Base-by-base conservation (phyloP, 2,797 vertebrate species). In the Notoglanidium macrostoma region DNA sequence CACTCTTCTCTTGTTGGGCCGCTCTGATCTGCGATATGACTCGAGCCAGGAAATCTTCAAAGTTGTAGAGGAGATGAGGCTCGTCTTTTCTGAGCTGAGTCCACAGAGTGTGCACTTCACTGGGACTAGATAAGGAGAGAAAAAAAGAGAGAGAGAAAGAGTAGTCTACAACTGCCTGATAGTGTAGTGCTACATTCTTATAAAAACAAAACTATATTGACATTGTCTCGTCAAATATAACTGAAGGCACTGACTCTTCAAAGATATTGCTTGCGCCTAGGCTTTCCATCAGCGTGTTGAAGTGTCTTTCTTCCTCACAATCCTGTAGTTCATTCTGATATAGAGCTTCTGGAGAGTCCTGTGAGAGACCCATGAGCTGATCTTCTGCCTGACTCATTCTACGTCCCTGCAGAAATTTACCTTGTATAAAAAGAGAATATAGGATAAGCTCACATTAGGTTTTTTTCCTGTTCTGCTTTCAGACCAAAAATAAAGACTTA, bases 1-100 rank as follows among this genome's bases (percentile, higher is more conserved):
- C 95, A 0, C 93, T 96, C 92, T 95, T 98, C 88, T 99, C 97
- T 88, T 97, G 94, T 8, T 97, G 96, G 65, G 97, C 97, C 80
- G 97, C 96, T 84, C 96, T 97, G 77, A 99, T 97, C 93, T 97
- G 97, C 29, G 94, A 94, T 61, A 97, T 97, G 89, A 98, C 95
- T 81, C 96, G 94, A 78, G 95, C 89, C 89, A 99, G 92, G 88
- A 99, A 96, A 79, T 98, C 97, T 92, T 99, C 98, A 65, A 99
- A 99, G 92, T 90, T 96, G 85, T 96, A 95, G 89, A 98, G 93
- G 26, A 99, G 95, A 86, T 96, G 94, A 88, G 98, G 97, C 85
- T 98, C 96, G 0, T 97, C 97, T 88, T 95, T 96, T 84, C 94
- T 94, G 72, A 99, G 94, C 89, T 96, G 95, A 26, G 95, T 91